Percentiles rank a stretch among this genome's conserved stretches.
Conservation (phyloP, 2,113 vertebrate species). For the Seriola quinqueradiata region DNA sequence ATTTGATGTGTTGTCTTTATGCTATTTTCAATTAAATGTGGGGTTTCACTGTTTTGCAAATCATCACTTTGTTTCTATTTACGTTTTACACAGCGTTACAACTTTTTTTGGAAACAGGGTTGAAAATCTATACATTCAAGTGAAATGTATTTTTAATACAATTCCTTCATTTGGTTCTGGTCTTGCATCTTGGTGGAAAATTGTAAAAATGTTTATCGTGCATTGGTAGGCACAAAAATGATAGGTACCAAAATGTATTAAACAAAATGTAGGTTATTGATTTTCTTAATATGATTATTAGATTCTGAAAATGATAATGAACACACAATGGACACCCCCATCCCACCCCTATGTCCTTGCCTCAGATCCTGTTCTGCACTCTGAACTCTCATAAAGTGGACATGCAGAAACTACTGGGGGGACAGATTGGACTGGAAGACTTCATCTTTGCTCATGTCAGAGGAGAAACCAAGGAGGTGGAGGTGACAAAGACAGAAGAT, state of each 20-base stretch:
- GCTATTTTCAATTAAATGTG: too few relatives aligned
- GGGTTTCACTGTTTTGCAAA: too few relatives aligned
- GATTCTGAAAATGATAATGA: not conserved
- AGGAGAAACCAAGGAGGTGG: constrained; percentile 96
- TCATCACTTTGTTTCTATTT: too few relatives aligned
- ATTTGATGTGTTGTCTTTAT: too few relatives aligned
- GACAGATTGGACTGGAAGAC: constrained; percentile 97
- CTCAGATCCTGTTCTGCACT: constrained; percentile 97
- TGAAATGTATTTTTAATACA: not conserved
- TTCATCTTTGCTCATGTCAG: constrained; percentile 97
- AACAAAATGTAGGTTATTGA: not conserved
- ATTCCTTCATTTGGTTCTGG: not conserved
- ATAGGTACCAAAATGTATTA: not conserved
- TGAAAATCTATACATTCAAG: not conserved
- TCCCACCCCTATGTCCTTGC: not conserved
- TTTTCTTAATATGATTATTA: not conserved
- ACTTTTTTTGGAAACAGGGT: too few relatives aligned
- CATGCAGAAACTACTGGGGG: constrained; percentile 97
- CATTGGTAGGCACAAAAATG: not conserved
- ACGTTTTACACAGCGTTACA: too few relatives aligned
- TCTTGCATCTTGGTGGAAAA: not conserved
- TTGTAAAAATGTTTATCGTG: not conserved
- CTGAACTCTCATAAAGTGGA: constrained; percentile 98
- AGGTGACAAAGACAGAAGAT: constrained; percentile 95
- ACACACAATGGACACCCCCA: not conserved